Base-by-base conservation (phyloP, 1,140 invertebrate species). In the Orussus abietinus region DNA sequence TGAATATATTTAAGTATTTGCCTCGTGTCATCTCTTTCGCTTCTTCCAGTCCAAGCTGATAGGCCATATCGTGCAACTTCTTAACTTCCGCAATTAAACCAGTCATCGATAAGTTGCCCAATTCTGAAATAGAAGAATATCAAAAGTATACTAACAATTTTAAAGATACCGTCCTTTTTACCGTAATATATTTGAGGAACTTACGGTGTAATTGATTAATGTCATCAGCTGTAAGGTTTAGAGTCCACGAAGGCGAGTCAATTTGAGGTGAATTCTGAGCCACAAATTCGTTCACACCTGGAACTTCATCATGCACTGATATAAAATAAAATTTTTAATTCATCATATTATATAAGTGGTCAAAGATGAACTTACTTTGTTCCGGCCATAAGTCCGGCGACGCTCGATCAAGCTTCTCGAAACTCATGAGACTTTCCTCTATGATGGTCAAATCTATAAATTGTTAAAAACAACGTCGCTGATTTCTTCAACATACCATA, bases 1-100 rank as follows among this genome's bases (percentile, higher is more conserved):
- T 80, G 55, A 88, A 88, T 58, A 96, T 90, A 72, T 93, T 92
- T 28, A 97, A 76, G 68, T 94, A 92, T 75, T 94, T 95, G 22
- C 92, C 93, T 52, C 92, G 76, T 0, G 92, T 96, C 88, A 96
- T 93, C 78, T 97, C 94, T 65, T 93, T 92, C 1, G 92, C 84
- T 78, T 98, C 93, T 63, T 95, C 91, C 9, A 93, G 68, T 5
- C 92, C 93, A 13, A 98, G 73, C 62, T 94, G 90, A 71, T 96
- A 97, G 4, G 93, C 92, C 32, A 90, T 75, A 62, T 96, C 92
- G 64, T 96, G 91, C 13, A 97, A 72, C 59, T 90, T 89, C 66
- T 92, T 90, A 0, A 96, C 90, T 80, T 96, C 93, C 46, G 88
- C 81, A 46, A 96, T 85, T 21, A 97, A 72, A 56, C 84, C 82